Conservation (phyloP, 2,797 vertebrate genomes). For the Acropternis orthonyx region DNA sequence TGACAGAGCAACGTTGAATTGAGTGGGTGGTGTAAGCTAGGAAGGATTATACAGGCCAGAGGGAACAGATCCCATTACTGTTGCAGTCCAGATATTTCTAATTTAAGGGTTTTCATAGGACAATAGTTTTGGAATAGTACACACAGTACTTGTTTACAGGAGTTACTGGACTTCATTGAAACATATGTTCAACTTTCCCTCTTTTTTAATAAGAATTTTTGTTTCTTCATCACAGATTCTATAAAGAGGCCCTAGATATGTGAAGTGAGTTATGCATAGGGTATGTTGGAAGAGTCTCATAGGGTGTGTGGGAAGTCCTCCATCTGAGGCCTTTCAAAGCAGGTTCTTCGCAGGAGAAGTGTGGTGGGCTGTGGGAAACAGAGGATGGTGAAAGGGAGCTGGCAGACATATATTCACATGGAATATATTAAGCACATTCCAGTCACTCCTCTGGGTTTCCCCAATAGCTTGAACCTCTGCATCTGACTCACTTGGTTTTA, state of each 20-base stretch:
- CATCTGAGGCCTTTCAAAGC: conserved; percentile 14
- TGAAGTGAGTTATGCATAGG: neutral
- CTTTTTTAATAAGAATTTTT: neutral
- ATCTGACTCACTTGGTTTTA: conserved; percentile 40
- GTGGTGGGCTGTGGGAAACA: conserved; percentile 31
- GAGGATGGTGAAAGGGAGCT: conserved; percentile 47
- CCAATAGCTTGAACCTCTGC: conserved; percentile 37
- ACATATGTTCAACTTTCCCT: conserved; percentile 23
- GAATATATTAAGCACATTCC: conserved; percentile 60
- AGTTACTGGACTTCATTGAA: conserved; percentile 24
- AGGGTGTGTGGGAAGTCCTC: neutral
- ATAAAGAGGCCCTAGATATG: neutral
- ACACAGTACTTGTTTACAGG: conserved; percentile 50
- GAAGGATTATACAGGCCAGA: conserved; percentile 14
- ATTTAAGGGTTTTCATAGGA: conserved; percentile 47
- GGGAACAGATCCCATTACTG: conserved; percentile 38
- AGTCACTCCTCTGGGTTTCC: conserved; percentile 38
- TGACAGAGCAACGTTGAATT: conserved; percentile 32
- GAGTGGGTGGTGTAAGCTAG: conserved; percentile 57
- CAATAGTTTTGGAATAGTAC: conserved; percentile 36
- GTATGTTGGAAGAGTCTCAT: neutral
- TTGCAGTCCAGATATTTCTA: conserved; percentile 34
- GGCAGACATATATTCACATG: conserved; percentile 60
- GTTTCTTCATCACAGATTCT: neutral
- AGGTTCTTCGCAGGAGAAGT: conserved; percentile 39